Percentiles rank a stretch among this genome's conserved stretches.
These are phyloP conservation scores for Chouioia cunea DNA, from an alignment of 2,888 invertebrate species.

Conservation along the genomic window DNA sequence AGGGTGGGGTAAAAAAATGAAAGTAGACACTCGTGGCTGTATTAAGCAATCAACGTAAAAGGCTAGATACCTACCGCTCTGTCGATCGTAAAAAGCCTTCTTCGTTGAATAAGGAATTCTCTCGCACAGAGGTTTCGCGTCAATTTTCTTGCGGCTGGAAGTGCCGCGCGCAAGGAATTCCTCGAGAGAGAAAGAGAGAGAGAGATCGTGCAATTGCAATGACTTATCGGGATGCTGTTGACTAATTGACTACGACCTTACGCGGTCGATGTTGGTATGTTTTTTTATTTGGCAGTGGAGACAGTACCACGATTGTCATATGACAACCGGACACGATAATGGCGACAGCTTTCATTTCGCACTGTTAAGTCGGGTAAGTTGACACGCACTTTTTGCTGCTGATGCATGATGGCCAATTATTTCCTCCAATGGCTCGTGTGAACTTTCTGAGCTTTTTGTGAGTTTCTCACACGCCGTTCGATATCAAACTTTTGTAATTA, in stretches of 20 bases:
- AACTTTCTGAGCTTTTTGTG: background rate
- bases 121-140: background rate
- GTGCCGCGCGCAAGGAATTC: no score
- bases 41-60: background rate
- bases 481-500: no score
- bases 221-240: conserved; percentile 52
- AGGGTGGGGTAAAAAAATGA: background rate
- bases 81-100: background rate
- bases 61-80: no score
- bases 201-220: conserved; percentile 47
- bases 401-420: background rate
- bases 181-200: no score
- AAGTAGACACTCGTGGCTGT: background rate
- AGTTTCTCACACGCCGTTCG: no score
- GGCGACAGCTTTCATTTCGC: conserved; percentile 3
- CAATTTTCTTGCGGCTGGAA: background rate
- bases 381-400: conserved; percentile 4
- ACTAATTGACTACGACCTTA: conserved; percentile 56
- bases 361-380: background rate
- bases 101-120: background rate
- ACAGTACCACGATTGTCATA: conserved; percentile 9
- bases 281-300: no score
- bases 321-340: conserved; percentile 2
- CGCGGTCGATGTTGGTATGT: conserved; percentile 7
- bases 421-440: background rate